phyloP scores from a whole-genome alignment of 2,888 invertebrate genomes.

The Philonicus albiceps region DNA sequence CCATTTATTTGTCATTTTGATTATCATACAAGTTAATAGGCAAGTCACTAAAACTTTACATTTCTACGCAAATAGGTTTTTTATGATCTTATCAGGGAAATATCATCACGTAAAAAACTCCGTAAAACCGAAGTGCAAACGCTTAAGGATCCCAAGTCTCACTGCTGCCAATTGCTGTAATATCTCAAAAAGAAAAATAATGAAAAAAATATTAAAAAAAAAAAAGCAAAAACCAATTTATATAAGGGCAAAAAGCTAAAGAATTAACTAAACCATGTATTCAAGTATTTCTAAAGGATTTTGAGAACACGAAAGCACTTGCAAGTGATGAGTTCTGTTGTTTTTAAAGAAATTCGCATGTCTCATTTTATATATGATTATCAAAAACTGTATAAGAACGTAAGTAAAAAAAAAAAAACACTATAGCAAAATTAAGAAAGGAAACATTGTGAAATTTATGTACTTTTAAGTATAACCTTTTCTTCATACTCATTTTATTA shows the following conservation, averaged over 20 bases:
- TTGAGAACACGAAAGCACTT: background rate
- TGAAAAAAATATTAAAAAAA: background rate
- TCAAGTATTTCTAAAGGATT: constrained; percentile 13
- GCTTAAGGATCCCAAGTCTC: constrained; percentile 62
- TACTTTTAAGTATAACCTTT: constrained; percentile 1
- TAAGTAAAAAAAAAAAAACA: constrained; percentile 32
- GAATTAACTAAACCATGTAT: background rate
- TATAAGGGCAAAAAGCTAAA: background rate
- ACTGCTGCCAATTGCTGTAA: constrained; percentile 65
- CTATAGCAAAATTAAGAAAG: constrained; percentile 23
- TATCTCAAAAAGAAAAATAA: constrained; percentile 39
- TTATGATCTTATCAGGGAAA: constrained; percentile 65
- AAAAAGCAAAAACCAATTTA: background rate
- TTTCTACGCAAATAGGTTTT: constrained; percentile 58
- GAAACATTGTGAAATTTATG: constrained; percentile 18
- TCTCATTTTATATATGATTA: constrained; percentile 6
- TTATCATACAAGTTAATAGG: background rate
- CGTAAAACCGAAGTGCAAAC: constrained; percentile 63
- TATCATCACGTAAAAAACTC: constrained; percentile 63
- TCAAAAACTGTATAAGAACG: background rate
- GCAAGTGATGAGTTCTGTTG: constrained; percentile 13
- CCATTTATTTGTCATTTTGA: constrained; percentile 30
- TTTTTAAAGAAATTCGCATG: constrained; percentile 15
- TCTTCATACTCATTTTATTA: constrained; percentile 12
- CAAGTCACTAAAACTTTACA: constrained; percentile 24